Conservation (phyloP, 2,888 invertebrate species). For the Drosophila pseudotalamancana region DNA sequence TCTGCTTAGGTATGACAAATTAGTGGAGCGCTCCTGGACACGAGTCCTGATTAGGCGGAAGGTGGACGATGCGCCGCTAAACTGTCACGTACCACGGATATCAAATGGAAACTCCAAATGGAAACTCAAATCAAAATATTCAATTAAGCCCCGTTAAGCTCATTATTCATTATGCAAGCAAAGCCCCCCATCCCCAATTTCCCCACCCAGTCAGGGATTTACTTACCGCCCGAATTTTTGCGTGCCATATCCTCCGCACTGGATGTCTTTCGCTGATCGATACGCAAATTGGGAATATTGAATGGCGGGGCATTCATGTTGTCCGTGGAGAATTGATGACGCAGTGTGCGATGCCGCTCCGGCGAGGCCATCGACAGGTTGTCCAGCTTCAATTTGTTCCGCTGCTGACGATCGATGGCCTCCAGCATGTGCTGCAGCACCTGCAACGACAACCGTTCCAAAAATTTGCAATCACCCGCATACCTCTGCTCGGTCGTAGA, state of each 20-base stretch:
- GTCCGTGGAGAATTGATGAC: constrained; percentile 94
- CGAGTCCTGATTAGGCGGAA: constrained; percentile 33
- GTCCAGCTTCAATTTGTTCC: constrained; percentile 94
- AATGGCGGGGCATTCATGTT: constrained; percentile 93
- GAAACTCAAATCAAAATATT: constrained; percentile 42
- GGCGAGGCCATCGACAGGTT: constrained; percentile 90
- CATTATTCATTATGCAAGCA: constrained; percentile 36
- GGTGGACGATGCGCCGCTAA: no score
- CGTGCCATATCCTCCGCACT: constrained; percentile 96
- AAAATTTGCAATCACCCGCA: constrained; percentile 3
- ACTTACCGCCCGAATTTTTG: constrained; percentile 91
- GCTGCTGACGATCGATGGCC: constrained; percentile 93
- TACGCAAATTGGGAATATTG: constrained; percentile 94
- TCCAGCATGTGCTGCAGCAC: constrained; percentile 97
- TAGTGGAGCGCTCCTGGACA: constrained; percentile 38
- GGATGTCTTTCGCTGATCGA: constrained; percentile 94
- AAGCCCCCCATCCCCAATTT: background rate
- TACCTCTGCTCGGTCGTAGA: background rate
- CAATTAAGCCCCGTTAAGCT: constrained; percentile 50
- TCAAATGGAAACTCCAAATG: constrained; percentile 50
- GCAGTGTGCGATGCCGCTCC: constrained; percentile 89
- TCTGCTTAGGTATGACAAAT: constrained; percentile 49
- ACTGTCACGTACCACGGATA: constrained; percentile 66
- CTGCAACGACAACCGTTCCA: constrained; percentile 75
- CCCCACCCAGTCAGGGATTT: background rate